phyloP scores from a whole-genome alignment of 1,140 invertebrate genomes.

The Streblospio benedicti region DNA sequence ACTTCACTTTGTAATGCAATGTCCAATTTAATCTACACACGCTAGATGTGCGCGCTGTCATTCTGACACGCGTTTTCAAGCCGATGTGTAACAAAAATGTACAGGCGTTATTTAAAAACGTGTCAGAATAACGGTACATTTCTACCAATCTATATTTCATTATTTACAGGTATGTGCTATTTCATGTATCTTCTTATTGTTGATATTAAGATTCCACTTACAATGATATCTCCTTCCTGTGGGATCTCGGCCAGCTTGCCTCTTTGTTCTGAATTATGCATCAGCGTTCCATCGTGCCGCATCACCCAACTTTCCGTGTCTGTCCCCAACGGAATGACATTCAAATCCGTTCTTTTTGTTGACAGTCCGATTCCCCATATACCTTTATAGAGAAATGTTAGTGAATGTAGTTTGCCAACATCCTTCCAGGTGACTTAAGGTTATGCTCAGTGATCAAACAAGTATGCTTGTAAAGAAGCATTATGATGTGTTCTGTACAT shows the following conservation, averaged over 20 bases:
- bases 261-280: constrained; percentile 72
- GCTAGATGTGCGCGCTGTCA: neutral
- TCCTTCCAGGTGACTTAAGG: neutral
- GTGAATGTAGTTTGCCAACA: neutral
- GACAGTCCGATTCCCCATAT: constrained; percentile 90
- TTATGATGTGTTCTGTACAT: neutral
- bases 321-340: constrained; percentile 70
- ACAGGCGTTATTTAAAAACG: neutral
- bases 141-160: neutral
- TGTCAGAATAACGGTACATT: neutral
- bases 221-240: constrained; percentile 90
- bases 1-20: neutral
- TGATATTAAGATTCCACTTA: constrained; percentile 42
- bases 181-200: neutral
- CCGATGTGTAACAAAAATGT: neutral
- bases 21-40: neutral
- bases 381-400: constrained; percentile 42
- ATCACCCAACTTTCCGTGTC: constrained; percentile 89
- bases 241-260: constrained; percentile 58
- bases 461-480: too few relatives aligned
- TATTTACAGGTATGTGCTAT: neutral
- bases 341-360: constrained; percentile 75
- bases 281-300: constrained; percentile 75
- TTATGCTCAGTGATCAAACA: too few relatives aligned
- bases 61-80: too few relatives aligned